Evolutionary conservation across 2,797 vertebrate genomes (phyloP).

Genomic region (Parotocinclus haroldoi): DNA sequence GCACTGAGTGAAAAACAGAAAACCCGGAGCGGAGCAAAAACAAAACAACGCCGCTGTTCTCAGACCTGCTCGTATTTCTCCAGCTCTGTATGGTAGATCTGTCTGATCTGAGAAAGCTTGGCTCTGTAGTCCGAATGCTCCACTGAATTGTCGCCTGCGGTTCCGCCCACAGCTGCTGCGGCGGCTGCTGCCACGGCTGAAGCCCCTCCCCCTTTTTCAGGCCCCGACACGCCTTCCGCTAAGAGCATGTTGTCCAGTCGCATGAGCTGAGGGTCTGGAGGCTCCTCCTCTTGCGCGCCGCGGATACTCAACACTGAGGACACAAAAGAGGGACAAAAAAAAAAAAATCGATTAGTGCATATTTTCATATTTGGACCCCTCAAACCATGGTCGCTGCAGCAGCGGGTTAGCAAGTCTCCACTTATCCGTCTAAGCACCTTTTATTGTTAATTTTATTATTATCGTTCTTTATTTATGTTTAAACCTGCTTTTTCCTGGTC

Average conservation of each 20-base stretch:
- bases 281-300: slow-evolving; percentile 96
- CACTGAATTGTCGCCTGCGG: slow-evolving; percentile 88
- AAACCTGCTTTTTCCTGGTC: no score
- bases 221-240: slow-evolving; percentile 95
- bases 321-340: slow-evolving; percentile 24
- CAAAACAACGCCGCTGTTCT: neutral
- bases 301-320: slow-evolving; percentile 93
- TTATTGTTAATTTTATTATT: no score
- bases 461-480: no score
- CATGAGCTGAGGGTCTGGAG: slow-evolving; percentile 96
- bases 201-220: slow-evolving; percentile 90
- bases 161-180: slow-evolving; percentile 81
- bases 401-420: no score
- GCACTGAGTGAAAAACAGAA: no score
- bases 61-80: slow-evolving; percentile 99
- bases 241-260: slow-evolving; percentile 98
- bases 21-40: no score
- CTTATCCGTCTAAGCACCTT: no score
- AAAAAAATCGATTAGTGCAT: neutral
- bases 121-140: slow-evolving; percentile 98
- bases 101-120: slow-evolving; percentile 95
- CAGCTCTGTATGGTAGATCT: slow-evolving; percentile 99
- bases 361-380: no score
- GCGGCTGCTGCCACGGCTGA: slow-evolving; percentile 88
- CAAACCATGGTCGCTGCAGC: no score